Base-by-base conservation (phyloP, 2,797 vertebrate genomes). In the Cuculus canorus region DNA sequence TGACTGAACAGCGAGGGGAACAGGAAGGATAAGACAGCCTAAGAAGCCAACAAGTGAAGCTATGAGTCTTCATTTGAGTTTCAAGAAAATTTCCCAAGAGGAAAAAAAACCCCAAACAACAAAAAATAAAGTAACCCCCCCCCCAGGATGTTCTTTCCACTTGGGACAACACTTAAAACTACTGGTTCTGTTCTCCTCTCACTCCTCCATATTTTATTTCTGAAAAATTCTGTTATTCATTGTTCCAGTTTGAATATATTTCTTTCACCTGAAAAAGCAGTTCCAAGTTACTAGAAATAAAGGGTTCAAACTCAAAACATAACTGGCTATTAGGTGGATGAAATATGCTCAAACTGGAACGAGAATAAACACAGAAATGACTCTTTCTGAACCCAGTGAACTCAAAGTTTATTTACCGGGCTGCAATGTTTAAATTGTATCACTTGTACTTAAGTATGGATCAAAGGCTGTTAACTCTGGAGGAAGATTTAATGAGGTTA, bases 401-500 rank as follows among this genome's bases (percentile, higher is more conserved):
- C 63, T 63, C 76, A 71, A 75, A 83, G 45, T 81, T 41, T 71
- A 81, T 47, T 88, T 92, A 64, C 35, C 82, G 43, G 27, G 32
- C 19, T 93, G 41, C 65, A 13, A 72, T 5, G 22, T 28, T 85
- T 63, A 72, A 91, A 64, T 5, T 59, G 32, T 9, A 71, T 9
- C 17, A 27, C 33, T 73, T 80, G 41, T 37, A 85, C n/a, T 65
- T 54, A 86, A 64, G 39, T 41, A 70, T 11, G 25, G 73, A 54
- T 43, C 12, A 86, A 87, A 92, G 43, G 25, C 35, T 92, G 52
- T 65, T 92, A 94, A 88, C 50, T 86, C 79, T 53, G 63, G 66
- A 94, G 52, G 64, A 91, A 94, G 71, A 86, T n/a, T 83, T 66
- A 70, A 86, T 47, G 9, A 83, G 88, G 28, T 76, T 70, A 70